Percentiles rank a stretch among this genome's conserved stretches.
Evolutionary conservation across 2,797 vertebrate species (phyloP).

Genomic region (Gymnothorax javanicus): DNA sequence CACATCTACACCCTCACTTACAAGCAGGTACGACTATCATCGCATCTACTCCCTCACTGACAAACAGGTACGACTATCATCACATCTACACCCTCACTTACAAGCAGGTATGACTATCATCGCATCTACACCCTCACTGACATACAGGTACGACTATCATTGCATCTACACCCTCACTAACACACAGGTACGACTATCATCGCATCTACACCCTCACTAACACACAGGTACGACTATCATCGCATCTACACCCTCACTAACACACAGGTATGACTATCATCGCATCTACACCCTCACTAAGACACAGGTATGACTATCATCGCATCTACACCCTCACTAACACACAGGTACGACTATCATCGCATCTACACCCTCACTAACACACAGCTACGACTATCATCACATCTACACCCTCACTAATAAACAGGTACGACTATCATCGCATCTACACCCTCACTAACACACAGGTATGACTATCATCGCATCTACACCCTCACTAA

Average conservation of each 20-base stretch:
- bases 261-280: not conserved
- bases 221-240: no score
- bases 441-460: not conserved
- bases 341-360: no score
- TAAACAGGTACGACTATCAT: not conserved
- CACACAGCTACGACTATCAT: not conserved
- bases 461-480: no score
- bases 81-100: not conserved
- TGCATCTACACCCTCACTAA: not conserved
- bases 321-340: slow-evolving; percentile 10
- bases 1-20: not conserved
- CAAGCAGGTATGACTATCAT: not conserved
- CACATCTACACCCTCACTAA: not conserved
- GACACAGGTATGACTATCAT: not conserved
- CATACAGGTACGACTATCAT: not conserved
- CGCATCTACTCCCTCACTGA: slow-evolving; percentile 22
- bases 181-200: not conserved
- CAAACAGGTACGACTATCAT: not conserved
- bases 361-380: no score
- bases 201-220: not conserved
- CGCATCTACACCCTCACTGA: slow-evolving; percentile 7
- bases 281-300: not conserved
- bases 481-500: slow-evolving; percentile 23
- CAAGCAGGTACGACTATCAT: no score
- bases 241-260: slow-evolving; percentile 22